phyloP scores from a whole-genome alignment of 2,888 invertebrate genomes.

The Drosophila pegasa region DNA sequence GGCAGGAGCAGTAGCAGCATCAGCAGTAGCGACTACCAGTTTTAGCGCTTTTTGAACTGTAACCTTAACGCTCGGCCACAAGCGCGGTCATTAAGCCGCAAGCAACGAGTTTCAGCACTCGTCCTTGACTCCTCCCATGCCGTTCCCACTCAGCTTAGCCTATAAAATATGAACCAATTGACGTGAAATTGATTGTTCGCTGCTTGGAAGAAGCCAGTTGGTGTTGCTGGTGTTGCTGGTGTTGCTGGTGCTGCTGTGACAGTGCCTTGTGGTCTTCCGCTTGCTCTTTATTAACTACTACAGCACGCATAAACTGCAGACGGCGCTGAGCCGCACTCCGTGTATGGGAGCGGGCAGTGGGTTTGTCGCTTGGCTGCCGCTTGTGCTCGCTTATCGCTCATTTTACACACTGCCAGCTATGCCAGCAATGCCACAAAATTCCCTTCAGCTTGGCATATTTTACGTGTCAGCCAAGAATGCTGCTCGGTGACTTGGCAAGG shows the following conservation, averaged over 20 bases:
- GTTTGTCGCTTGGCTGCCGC: conserved; percentile 21
- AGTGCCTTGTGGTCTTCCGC: conserved; percentile 57
- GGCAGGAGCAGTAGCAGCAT: neutral
- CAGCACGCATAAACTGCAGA: conserved; percentile 68
- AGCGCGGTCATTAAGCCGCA: conserved; percentile 50
- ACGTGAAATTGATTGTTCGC: conserved; percentile 78
- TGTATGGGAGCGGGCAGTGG: conserved; percentile 5
- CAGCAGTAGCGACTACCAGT: conserved; percentile 21
- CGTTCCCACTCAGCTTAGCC: conserved; percentile 38
- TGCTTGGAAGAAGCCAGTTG: conserved; percentile 14
- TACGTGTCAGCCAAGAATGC: conserved; percentile 53
- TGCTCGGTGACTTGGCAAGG: conserved; percentile 53
- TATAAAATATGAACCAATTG: conserved; percentile 79
- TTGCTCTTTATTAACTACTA: conserved; percentile 72
- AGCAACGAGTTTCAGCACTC: conserved; percentile 14
- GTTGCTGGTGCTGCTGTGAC: conserved; percentile 31
- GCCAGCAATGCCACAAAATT: conserved; percentile 72
- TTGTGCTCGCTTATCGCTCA: conserved; percentile 73
- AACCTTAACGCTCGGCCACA: conserved; percentile 60
- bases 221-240: conserved; percentile 6
- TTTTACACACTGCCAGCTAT: conserved; percentile 76
- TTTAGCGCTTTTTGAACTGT: conserved; percentile 50
- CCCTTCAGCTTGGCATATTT: conserved; percentile 70
- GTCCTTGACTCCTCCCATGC: conserved; percentile 7
- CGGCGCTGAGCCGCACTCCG: conserved; percentile 21